Base-by-base conservation (phyloP, 2,888 invertebrate genomes). In the Quadroppia sp. region DNA sequence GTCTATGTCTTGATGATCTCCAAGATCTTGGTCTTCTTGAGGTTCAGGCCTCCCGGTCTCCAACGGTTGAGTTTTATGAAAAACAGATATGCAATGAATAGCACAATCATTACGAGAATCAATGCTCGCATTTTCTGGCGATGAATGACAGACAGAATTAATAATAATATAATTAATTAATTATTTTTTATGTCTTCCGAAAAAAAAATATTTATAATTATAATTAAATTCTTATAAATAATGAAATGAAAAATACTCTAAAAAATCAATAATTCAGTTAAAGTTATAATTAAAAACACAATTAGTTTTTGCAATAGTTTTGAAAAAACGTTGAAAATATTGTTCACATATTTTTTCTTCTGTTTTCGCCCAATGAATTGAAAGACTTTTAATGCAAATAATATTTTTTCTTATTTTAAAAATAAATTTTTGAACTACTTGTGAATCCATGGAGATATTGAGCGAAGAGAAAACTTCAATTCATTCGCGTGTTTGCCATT, bases 31-130 rank as follows among this genome's bases (percentile, higher is more conserved):
- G n/a, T 74, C 70, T 74, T 74, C 13, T 70, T 69, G n/a, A 74
- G 69, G 15, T 70, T 71, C 0, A 74, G 42, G 3, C 74, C 74
- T 2, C 56, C 59, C 6, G 74, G 74, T 71, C 48, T 70, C 74
- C 74, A 74, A 30, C 48, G 42, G 50, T 71, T 71, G 17, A 74
- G 40, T 59, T 74, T 74, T 13, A 74, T 28, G 15, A 74, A 74
- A 45, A 74, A 74, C n/a, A 74, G 23, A 32, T 74, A 74, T 7
- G 70, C 74, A 42, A 74, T 70, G 32, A 74, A 74, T 11, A 56
- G 7, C 15, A 74, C 42, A n/a, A 74, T 40, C 28, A 74, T 74
- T 4, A 74, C 36, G 36, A 74, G 15, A n/a, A 74, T 70, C 36
- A 53, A 70, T 20, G 70, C 48, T 13, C 74, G 48, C 74, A 74